These are phyloP conservation scores for Hoplias malabaricus DNA, from an alignment of 2,113 vertebrate species.

Conservation along the genomic window DNA sequence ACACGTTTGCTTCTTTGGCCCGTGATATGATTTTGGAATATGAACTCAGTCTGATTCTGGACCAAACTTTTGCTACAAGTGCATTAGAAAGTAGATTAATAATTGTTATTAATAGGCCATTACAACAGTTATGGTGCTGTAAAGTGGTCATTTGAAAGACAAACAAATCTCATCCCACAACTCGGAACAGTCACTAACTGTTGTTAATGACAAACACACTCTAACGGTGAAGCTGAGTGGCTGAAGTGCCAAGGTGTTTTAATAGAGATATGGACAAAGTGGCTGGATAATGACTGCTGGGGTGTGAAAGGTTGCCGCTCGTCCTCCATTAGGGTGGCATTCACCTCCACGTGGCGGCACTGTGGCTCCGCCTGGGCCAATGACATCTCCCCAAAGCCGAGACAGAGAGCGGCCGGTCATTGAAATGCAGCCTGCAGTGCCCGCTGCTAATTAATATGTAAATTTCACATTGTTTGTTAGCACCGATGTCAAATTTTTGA, in stretches of 20 bases:
- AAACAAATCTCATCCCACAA: not conserved
- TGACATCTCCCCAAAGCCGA: conserved; percentile 15
- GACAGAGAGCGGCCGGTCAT: conserved; percentile 57
- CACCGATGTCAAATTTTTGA: conserved; percentile 73
- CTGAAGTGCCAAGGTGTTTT: not conserved
- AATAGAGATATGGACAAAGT: not conserved
- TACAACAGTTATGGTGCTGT: not conserved
- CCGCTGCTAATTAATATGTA: conserved; percentile 78
- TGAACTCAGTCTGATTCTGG: not conserved
- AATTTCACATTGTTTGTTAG: conserved; percentile 79
- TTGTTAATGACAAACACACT: not conserved
- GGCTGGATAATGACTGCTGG: not conserved
- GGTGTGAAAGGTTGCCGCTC: not conserved
- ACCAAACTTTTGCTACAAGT: not conserved
- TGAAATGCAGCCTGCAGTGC: conserved; percentile 70
- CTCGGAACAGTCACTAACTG: not conserved
- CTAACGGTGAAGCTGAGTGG: not conserved
- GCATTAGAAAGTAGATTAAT: not conserved
- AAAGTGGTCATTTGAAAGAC: not conserved
- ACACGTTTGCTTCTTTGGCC: too few relatives aligned
- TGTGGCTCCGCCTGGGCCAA: conserved; percentile 50
- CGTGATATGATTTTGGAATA: too few relatives aligned
- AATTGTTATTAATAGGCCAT: not conserved
- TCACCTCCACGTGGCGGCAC: conserved; percentile 65
- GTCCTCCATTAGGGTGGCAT: not conserved